Conservation (phyloP, 2,113 vertebrate genomes). For the Cinclus mexicanus region DNA sequence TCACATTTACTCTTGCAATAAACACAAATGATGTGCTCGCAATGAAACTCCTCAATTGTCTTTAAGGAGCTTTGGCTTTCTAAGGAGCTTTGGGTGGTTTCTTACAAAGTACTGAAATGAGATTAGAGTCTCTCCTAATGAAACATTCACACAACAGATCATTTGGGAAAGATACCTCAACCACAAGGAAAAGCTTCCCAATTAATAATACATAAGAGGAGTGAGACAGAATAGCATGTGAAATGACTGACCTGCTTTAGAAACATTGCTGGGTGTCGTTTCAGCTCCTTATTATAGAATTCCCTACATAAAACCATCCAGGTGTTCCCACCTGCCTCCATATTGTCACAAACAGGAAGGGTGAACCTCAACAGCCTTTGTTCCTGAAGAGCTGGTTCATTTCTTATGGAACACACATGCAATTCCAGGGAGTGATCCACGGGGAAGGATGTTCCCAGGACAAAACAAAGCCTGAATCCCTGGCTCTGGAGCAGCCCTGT, state of each 20-base stretch:
- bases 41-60: not conserved
- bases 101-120: not conserved
- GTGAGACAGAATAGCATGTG: not conserved
- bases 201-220: conserved; percentile 40
- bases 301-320: not conserved
- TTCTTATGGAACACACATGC: accelerated
- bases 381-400: not conserved
- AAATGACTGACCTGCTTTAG: conserved; percentile 36
- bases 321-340: not conserved
- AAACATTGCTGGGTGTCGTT: not conserved
- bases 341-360: accelerated
- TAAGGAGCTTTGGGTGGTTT: conserved; percentile 33
- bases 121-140: conserved; percentile 30
- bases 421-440: not conserved
- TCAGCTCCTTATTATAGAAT: not conserved
- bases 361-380: not conserved
- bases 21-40: not conserved
- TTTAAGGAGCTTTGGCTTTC: conserved; percentile 1
- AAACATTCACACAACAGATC: conserved; percentile 14
- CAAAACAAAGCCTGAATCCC: not conserved
- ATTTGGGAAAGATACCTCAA: conserved; percentile 5
- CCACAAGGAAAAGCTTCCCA: conserved; percentile 15
- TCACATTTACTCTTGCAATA: not conserved
- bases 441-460: not conserved
- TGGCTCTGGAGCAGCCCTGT: not conserved